Evolutionary conservation across 2,113 vertebrate species (phyloP).

Genomic region (Rana temporaria): DNA sequence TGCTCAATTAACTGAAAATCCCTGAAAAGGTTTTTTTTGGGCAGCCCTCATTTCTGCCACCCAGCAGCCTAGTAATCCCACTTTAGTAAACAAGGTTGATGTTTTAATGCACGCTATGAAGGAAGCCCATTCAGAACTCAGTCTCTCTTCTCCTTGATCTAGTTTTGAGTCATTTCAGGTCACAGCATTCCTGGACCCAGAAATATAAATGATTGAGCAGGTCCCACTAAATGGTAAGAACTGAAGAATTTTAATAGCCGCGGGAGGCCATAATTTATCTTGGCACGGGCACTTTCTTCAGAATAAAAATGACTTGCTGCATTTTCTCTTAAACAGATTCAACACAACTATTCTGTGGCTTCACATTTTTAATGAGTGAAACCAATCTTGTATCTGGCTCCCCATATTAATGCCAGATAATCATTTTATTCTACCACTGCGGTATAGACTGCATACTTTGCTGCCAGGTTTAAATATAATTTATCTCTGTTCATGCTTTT

Average conservation of each 20-base stretch:
- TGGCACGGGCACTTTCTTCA: slow-evolving; percentile 6
- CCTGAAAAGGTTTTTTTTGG: too few species aligned
- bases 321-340: slow-evolving; percentile 20
- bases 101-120: too few species aligned
- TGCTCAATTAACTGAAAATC: too few species aligned
- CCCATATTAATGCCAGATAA: slow-evolving; percentile 23
- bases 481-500: not conserved
- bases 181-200: not conserved
- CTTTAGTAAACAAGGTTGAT: too few species aligned
- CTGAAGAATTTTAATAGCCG: slow-evolving; percentile 25
- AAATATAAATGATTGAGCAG: slow-evolving; percentile 19
- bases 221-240: not conserved
- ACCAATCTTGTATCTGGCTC: not conserved
- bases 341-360: slow-evolving; percentile 10
- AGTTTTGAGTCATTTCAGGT: slow-evolving; percentile 31
- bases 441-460: not conserved
- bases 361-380: not conserved
- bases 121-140: not conserved
- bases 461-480: slow-evolving; percentile 9
- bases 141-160: not conserved
- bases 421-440: slow-evolving; percentile 32
- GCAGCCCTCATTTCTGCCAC: too few species aligned
- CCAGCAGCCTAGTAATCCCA: too few species aligned
- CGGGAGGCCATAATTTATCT: slow-evolving; percentile 11
- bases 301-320: slow-evolving; percentile 21